Conservation (phyloP, 2,888 invertebrate genomes). For the Balanococcus diminutus region DNA sequence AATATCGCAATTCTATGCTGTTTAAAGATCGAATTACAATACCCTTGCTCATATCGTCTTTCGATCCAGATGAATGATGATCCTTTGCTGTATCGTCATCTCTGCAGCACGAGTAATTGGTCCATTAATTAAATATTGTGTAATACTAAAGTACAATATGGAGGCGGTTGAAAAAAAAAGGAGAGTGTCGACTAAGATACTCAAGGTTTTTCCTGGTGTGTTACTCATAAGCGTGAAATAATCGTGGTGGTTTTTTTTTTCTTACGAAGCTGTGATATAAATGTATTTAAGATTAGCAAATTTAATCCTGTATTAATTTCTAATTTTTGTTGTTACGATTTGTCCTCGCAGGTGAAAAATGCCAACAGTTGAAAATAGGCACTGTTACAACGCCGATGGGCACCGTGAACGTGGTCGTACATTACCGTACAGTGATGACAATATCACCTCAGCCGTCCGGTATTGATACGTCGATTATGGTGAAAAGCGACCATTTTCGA, state of each 20-base stretch:
- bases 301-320: not conserved
- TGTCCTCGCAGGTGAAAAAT: constrained; percentile 73
- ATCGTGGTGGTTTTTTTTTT: not conserved
- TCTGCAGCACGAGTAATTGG: not conserved
- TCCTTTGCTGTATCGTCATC: too few species aligned
- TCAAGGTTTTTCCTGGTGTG: not conserved
- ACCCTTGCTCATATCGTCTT: too few species aligned
- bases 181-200: not conserved
- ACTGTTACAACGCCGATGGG: constrained; percentile 87
- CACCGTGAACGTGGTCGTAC: constrained; percentile 78
- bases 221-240: not conserved
- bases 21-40: too few species aligned
- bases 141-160: too few species aligned
- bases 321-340: constrained; percentile 14
- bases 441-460: constrained; percentile 80
- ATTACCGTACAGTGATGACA: constrained; percentile 90
- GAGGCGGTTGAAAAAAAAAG: not conserved
- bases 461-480: constrained; percentile 75
- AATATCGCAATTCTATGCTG: too few species aligned
- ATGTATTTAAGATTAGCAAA: not conserved
- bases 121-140: not conserved
- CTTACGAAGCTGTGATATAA: not conserved
- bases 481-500: constrained; percentile 87
- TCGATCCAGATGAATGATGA: too few species aligned
- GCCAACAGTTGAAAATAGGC: constrained; percentile 80